Evolutionary conservation across 2,888 invertebrate species (phyloP).

Genomic region (Xestia rhomboidea): DNA sequence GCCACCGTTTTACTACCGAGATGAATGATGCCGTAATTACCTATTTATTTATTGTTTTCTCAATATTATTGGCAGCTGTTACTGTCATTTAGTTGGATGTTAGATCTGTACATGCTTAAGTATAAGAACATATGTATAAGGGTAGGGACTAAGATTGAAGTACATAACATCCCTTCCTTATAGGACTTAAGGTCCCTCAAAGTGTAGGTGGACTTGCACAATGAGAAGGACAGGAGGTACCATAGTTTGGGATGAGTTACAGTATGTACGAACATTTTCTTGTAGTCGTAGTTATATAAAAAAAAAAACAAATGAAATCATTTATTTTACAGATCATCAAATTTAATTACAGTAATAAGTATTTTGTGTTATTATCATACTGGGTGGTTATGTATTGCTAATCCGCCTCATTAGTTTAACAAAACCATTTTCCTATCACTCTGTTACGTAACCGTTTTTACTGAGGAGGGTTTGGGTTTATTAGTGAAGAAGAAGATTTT

Average conservation of each 20-base stretch:
- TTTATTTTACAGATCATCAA: too few species aligned
- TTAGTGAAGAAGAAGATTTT: not conserved
- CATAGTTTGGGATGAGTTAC: not conserved
- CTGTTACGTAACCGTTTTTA: not conserved
- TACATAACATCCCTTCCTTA: not conserved
- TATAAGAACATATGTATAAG: not conserved
- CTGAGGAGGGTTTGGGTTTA: too few species aligned
- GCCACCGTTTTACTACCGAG: conserved; percentile 38
- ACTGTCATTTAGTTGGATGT: conserved; percentile 16
- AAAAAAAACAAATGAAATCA: too few species aligned
- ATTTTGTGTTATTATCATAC: not conserved
- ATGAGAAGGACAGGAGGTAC: not conserved
- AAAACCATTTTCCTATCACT: not conserved
- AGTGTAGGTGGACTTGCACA: not conserved
- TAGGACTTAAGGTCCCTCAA: not conserved
- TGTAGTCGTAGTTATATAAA: too few species aligned
- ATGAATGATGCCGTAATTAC: conserved; percentile 46
- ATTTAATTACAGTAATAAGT: not conserved
- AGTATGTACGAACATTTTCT: not conserved
- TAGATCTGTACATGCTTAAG: not conserved
- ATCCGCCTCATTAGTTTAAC: not conserved
- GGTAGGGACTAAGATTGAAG: not conserved
- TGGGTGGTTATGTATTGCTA: not conserved
- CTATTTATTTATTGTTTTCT: conserved; percentile 56
- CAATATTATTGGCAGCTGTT: conserved; percentile 43